phyloP scores from a whole-genome alignment of 1,140 invertebrate species.

The Probaryconus sp. region DNA sequence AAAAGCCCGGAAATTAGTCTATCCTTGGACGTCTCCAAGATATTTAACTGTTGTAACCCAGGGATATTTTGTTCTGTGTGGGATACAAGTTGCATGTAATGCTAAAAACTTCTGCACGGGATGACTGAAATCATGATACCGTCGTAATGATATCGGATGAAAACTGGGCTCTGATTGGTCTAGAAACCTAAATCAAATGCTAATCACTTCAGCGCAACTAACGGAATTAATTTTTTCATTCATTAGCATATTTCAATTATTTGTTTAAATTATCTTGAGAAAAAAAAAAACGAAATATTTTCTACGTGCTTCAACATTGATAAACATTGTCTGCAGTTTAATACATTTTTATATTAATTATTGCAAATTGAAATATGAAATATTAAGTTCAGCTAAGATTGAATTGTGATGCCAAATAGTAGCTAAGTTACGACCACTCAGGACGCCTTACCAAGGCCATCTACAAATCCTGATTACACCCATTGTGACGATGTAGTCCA shows the following conservation, averaged over 20 bases:
- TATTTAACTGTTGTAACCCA: conserved; percentile 51
- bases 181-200: conserved; percentile 48
- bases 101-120: conserved; percentile 35
- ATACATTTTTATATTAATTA: no score
- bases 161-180: conserved; percentile 45
- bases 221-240: conserved; percentile 9
- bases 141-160: conserved; percentile 45
- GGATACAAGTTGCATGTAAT: conserved; percentile 54
- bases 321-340: no score
- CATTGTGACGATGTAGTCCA: no score
- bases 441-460: no score
- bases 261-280: no score
- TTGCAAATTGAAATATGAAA: no score
- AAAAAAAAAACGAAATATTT: no score
- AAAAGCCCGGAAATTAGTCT: conserved; percentile 58
- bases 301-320: no score
- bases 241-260: neutral
- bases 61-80: conserved; percentile 53
- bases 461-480: no score
- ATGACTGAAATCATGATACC: conserved; percentile 50
- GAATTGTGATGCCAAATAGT: no score
- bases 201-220: conserved; percentile 26
- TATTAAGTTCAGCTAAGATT: no score
- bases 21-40: conserved; percentile 53
- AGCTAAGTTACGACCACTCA: no score